phyloP scores from a whole-genome alignment of 2,888 invertebrate species.

The Axea sp. region DNA sequence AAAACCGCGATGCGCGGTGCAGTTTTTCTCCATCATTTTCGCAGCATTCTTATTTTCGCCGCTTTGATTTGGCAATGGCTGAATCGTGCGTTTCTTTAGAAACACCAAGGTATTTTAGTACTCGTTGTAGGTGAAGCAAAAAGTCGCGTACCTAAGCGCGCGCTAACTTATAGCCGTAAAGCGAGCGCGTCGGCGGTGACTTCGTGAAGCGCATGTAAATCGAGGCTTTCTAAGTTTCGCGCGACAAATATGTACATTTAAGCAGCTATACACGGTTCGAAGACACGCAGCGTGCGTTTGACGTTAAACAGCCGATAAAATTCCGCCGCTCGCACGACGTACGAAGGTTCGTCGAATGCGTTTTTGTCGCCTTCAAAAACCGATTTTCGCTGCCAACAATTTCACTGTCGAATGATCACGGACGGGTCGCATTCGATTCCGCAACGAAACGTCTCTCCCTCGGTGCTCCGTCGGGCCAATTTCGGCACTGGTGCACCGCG shows the following conservation, averaged over 20 bases:
- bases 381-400: too few relatives aligned
- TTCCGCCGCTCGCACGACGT: too few relatives aligned
- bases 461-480: too few relatives aligned
- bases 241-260: slow-evolving; percentile 57
- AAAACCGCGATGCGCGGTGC: too few relatives aligned
- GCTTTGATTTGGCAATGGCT: not conserved
- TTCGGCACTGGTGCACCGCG: slow-evolving; percentile 3
- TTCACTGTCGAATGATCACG: too few relatives aligned
- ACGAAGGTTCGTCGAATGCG: too few relatives aligned
- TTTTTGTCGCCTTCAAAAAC: too few relatives aligned
- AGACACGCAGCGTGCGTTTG: slow-evolving; percentile 20
- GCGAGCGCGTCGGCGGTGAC: slow-evolving; percentile 76
- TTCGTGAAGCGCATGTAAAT: slow-evolving; percentile 78
- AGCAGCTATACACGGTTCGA: slow-evolving; percentile 40
- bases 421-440: too few relatives aligned
- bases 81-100: slow-evolving; percentile 12
- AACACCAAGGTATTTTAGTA: slow-evolving; percentile 34
- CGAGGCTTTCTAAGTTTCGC: slow-evolving; percentile 64
- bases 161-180: slow-evolving; percentile 64
- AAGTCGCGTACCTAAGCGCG: slow-evolving; percentile 57
- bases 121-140: slow-evolving; percentile 42
- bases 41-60: not conserved
- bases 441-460: too few relatives aligned
- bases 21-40: too few relatives aligned
- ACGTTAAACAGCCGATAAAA: slow-evolving; percentile 1